A percentile compares a stretch with the other conserved stretches of the same genome.
Conservation (phyloP, 35 echinoderm and acorn worm genomes). For the Strongylocentrotus purpuratus region DNA sequence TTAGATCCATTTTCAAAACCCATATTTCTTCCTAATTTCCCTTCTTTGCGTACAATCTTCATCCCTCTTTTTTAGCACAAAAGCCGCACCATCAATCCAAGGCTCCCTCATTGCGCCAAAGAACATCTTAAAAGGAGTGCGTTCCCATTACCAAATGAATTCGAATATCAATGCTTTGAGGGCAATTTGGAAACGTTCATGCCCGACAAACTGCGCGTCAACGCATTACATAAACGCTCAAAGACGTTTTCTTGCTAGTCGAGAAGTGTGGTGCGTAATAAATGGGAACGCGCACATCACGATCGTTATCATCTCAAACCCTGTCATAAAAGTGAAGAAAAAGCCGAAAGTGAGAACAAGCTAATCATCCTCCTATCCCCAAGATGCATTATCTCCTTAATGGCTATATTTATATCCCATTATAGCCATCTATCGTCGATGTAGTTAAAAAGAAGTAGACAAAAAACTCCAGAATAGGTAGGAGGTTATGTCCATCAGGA, state of each 20-base stretch:
- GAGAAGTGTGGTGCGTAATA: background rate
- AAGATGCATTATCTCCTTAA: slow-evolving; percentile 9
- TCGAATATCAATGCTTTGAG: background rate
- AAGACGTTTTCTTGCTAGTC: background rate
- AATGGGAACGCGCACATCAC: background rate
- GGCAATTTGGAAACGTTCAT: too few species aligned
- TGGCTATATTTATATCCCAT: slow-evolving; percentile 28
- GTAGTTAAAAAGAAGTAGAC: background rate
- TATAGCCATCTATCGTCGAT: background rate
- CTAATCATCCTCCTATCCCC: background rate
- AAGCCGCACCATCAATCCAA: background rate
- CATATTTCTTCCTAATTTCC: background rate
- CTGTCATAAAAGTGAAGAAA: too few species aligned
- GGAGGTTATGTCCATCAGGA: slow-evolving; percentile 21
- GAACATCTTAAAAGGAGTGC: background rate
- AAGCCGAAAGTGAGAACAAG: background rate
- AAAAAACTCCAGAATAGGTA: background rate
- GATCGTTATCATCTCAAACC: background rate
- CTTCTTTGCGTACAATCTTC: background rate
- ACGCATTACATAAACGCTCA: background rate
- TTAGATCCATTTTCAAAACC: background rate
- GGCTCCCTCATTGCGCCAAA: background rate
- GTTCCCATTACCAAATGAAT: background rate
- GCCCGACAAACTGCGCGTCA: background rate
- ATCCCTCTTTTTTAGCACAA: background rate